A percentile compares a stretch with the other conserved stretches of the same genome.
Conservation (phyloP, 2,113 vertebrate species). For the Channa maculata region DNA sequence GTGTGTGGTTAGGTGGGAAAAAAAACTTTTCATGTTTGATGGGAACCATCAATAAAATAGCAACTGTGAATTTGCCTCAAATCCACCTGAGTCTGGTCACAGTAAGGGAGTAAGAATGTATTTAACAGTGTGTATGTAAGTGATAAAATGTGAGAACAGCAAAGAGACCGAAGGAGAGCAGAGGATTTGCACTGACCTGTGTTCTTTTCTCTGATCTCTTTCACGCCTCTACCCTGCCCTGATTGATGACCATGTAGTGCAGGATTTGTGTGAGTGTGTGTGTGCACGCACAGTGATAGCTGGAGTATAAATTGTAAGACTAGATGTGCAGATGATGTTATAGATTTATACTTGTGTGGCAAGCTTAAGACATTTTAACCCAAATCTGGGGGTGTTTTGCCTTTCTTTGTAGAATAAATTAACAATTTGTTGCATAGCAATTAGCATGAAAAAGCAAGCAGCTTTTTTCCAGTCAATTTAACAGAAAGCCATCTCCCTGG, state of each 20-base stretch:
- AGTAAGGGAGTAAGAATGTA: slow-evolving; percentile 38
- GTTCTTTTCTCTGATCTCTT: slow-evolving; percentile 35
- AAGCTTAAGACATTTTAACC: slow-evolving; percentile 12
- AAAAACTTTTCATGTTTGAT: slow-evolving; percentile 76
- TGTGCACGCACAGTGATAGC: neutral
- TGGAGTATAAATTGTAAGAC: neutral
- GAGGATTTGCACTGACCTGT: slow-evolving; percentile 44
- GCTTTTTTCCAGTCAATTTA: slow-evolving; percentile 79
- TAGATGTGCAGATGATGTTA: neutral
- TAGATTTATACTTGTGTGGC: neutral
- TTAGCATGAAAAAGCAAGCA: slow-evolving; percentile 77
- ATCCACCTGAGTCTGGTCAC: slow-evolving; percentile 66
- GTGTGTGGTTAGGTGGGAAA: slow-evolving; percentile 69
- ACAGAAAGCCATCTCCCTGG: slow-evolving; percentile 62
- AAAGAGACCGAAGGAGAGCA: slow-evolving; percentile 12
- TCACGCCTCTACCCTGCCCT: slow-evolving; percentile 14
- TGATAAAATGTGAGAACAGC: slow-evolving; percentile 8
- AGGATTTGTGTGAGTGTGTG: slow-evolving; percentile 9
- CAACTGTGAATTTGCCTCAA: slow-evolving; percentile 55
- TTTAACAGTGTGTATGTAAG: neutral
- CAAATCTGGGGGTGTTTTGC: slow-evolving; percentile 41
- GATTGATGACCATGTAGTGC: slow-evolving; percentile 37
- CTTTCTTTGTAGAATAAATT: slow-evolving; percentile 74
- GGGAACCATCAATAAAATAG: slow-evolving; percentile 77
- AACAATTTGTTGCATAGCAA: slow-evolving; percentile 75